Percentiles rank a stretch among this genome's conserved stretches.
phyloP scores from a whole-genome alignment of 2,797 vertebrate genomes.

The Eleutherodactylus coqui region DNA sequence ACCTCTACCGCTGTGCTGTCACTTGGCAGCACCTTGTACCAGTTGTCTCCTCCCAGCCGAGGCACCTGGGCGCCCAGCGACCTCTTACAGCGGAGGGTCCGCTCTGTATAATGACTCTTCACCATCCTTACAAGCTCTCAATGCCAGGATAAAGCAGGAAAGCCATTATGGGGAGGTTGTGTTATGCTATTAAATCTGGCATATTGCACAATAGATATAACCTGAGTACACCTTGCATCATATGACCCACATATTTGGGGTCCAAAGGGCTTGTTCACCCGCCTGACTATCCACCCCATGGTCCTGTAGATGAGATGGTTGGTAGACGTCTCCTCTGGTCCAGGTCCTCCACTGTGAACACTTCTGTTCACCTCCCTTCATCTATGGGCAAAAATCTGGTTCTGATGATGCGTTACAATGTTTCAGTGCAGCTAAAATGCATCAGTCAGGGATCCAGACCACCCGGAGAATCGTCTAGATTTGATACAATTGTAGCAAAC shows the following conservation, averaged over 20 bases:
- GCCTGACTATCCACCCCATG: no score
- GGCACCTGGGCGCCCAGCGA: neutral
- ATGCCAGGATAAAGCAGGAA: neutral
- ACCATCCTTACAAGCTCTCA: neutral
- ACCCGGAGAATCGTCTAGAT: no score
- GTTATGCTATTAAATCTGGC: neutral
- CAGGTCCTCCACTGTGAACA: neutral
- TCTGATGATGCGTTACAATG: neutral
- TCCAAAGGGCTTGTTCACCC: no score
- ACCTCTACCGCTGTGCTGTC: neutral
- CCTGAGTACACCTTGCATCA: no score
- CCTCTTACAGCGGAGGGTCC: neutral
- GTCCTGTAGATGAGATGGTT: no score
- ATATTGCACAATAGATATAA: no score
- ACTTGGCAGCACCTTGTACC: neutral
- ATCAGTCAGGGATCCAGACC: no score
- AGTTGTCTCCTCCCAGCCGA: neutral
- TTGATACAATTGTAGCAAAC: neutral
- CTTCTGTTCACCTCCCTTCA: neutral
- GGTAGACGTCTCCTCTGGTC: no score
- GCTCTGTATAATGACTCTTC: neutral
- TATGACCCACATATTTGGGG: no score
- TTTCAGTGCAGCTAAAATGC: neutral
- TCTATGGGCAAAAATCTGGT: neutral
- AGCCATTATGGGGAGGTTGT: neutral